Evolutionary conservation across 2,888 invertebrate genomes (phyloP).

Genomic region (Eulithis prunata): DNA sequence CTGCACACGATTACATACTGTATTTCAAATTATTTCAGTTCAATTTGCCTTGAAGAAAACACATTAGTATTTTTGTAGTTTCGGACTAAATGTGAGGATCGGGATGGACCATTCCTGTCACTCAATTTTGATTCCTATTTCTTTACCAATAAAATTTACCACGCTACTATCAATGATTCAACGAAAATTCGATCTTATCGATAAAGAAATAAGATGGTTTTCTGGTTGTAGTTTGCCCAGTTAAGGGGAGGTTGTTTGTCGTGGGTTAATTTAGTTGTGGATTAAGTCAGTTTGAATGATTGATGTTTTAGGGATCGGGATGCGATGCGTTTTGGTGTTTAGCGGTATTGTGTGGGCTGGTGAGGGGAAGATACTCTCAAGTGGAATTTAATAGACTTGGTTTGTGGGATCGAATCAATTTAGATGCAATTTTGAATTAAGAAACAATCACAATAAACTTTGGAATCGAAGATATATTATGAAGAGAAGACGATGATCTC

Average conservation of each 20-base stretch:
- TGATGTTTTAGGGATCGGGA: slow-evolving; percentile 72
- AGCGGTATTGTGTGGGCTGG: slow-evolving; percentile 49
- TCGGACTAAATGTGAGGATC: slow-evolving; percentile 65
- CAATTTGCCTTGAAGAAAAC: slow-evolving; percentile 38
- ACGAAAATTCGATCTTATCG: slow-evolving; percentile 46
- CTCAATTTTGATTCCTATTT: slow-evolving; percentile 57
- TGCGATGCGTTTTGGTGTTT: slow-evolving; percentile 54
- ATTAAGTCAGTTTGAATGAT: slow-evolving; percentile 80
- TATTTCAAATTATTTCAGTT: slow-evolving; percentile 41
- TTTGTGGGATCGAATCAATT: slow-evolving; percentile 7
- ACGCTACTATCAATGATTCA: slow-evolving; percentile 27
- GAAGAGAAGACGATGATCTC: too few species aligned
- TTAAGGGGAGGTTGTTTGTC: slow-evolving; percentile 70
- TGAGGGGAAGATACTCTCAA: slow-evolving; percentile 20
- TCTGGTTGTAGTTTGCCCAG: slow-evolving; percentile 41
- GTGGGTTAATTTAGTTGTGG: slow-evolving; percentile 81
- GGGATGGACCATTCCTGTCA: slow-evolving; percentile 56
- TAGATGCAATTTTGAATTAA: slow-evolving; percentile 4
- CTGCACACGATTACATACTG: slow-evolving; percentile 38
- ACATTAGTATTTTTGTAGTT: slow-evolving; percentile 36
- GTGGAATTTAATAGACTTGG: slow-evolving; percentile 23
- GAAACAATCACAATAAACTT: too few species aligned
- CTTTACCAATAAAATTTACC: slow-evolving; percentile 34
- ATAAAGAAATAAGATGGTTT: slow-evolving; percentile 49
- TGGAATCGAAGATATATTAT: too few species aligned